Evolutionary conservation across 2,888 invertebrate genomes (phyloP), one percentile per base, ranked within the genome.

Genomic region (Rotaria sp.): DNA sequence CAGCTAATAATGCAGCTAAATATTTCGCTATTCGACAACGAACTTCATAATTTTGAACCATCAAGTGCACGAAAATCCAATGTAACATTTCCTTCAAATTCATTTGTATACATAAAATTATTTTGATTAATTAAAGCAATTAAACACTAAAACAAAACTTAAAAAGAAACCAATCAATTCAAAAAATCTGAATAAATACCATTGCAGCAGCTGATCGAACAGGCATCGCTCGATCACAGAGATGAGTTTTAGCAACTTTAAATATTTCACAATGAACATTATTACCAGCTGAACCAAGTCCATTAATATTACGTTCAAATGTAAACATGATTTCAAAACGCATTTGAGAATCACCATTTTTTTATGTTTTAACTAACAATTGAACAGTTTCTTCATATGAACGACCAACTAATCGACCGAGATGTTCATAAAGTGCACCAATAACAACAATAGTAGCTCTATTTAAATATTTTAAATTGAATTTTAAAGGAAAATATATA

Each of bases 341-440:
- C 1, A 95, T 95, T 91, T 97, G 97, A 0, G 97, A 97, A 93
- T 92, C 97, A 0, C 96, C 96, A 92, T 95, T 97, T 89, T 95
- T 94, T 87, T 99, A 92, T 2, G 96, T 96, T 89, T 95, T 94
- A 87, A 96, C 94, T 45, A 99, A 93, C 85, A 97, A 95, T 89
- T 95, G 94, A 52, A 98, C 95, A 0, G 98, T 98, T 90, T 99
- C 99, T 91, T 99, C 98, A 90, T 97, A 99, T 0, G 97, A 96
- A 88, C 98, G 93, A 0, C 98, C 99, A 94, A 97, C 98, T 96
- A 99, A 97, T 88, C 99, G 93, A 1, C 99, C 98, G 38, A 99
- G 93, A 91, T 95, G 96, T 91, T 97, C 96, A 92, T 98, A 99
- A 96, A 99, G 96, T 88, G 95, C 95, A 57, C 97, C 98, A 67